A percentile compares a stretch with the other conserved stretches of the same genome.
These are phyloP conservation scores for Trissolcus japonicus DNA, from an alignment of 2,888 invertebrate species.

Conservation along the genomic window DNA sequence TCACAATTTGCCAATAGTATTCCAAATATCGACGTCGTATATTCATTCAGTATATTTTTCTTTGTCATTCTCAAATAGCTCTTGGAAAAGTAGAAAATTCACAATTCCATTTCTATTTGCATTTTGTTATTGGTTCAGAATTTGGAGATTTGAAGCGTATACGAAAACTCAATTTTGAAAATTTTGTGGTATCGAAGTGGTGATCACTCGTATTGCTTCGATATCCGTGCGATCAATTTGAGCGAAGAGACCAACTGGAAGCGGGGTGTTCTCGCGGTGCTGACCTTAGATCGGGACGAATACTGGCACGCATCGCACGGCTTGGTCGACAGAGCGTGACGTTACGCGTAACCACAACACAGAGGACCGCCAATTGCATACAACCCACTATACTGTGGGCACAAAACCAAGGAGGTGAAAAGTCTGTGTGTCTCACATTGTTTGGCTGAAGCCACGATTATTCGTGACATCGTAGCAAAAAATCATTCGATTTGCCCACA, in stretches of 20 bases:
- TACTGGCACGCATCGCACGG: conserved; percentile 61
- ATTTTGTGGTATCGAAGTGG: conserved; percentile 40
- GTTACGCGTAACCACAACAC: conserved; percentile 68
- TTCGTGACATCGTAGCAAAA: conserved; percentile 61
- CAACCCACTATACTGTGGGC: conserved; percentile 62
- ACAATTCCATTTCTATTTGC: no score
- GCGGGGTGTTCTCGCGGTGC: conserved; percentile 33
- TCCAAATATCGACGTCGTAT: no score
- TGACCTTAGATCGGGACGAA: conserved; percentile 40
- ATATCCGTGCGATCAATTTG: conserved; percentile 65
- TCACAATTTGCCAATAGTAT: no score
- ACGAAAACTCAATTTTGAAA: conserved; percentile 17
- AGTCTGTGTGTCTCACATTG: conserved; percentile 60
- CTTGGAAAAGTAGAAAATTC: no score
- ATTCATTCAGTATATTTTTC: no score
- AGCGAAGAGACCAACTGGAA: conserved; percentile 53
- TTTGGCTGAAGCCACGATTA: conserved; percentile 56
- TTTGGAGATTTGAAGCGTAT: conserved; percentile 22
- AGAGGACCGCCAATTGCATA: conserved; percentile 67
- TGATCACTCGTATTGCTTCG: conserved; percentile 49
- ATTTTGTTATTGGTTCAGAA: conserved; percentile 14
- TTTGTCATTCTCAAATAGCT: no score
- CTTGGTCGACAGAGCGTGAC: conserved; percentile 70
- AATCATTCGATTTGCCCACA: conserved; percentile 8
- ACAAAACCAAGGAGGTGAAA: conserved; percentile 55